phyloP scores from a whole-genome alignment of 2,113 vertebrate genomes.

The Podarcis muralis region DNA sequence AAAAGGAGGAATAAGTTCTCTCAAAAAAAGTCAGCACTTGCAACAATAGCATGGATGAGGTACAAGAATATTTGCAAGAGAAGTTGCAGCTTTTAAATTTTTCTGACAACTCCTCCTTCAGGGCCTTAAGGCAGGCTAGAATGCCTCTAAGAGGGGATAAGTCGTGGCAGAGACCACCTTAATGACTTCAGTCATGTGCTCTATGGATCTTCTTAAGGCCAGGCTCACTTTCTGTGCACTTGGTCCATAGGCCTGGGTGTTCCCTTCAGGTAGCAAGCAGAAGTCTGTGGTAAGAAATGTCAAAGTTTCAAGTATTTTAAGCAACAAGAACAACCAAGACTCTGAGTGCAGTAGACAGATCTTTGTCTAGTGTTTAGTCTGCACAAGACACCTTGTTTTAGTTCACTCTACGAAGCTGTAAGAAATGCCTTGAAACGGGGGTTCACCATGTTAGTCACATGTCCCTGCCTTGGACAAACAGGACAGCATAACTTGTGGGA shows the following conservation, averaged over 20 bases:
- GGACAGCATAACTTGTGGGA: too few species aligned
- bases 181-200: too few species aligned
- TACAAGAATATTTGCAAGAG: neutral
- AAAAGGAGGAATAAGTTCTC: neutral
- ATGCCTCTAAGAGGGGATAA: neutral
- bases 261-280: neutral
- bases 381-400: neutral
- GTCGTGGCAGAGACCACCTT: neutral
- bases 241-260: neutral
- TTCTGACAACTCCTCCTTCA: neutral
- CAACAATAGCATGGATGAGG: neutral
- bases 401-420: neutral
- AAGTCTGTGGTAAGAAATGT: neutral
- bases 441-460: neutral
- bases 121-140: neutral
- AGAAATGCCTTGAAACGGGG: neutral
- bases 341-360: neutral
- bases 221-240: neutral
- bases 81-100: neutral
- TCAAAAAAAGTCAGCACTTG: neutral
- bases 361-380: neutral
- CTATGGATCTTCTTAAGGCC: neutral
- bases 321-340: neutral
- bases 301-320: neutral
- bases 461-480: too few species aligned